Conservation (phyloP, 2,888 invertebrate genomes). For the Operophtera brumata region DNA sequence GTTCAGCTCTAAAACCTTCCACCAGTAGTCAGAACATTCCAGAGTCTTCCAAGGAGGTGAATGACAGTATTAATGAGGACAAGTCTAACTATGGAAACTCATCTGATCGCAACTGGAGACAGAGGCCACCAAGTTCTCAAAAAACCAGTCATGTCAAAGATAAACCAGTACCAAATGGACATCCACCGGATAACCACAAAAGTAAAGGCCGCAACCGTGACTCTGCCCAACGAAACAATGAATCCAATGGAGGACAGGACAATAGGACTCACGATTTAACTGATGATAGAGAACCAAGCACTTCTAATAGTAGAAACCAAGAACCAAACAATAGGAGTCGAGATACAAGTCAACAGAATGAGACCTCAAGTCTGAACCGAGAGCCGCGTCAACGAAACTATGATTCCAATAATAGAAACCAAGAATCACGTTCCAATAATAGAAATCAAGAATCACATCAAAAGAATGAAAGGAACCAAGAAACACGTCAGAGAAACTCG, state of each 20-base stretch:
- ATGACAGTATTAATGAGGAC: constrained; percentile 37
- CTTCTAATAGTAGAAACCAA: constrained; percentile 28
- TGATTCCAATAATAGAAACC: constrained; percentile 29
- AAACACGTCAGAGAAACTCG: constrained; percentile 10
- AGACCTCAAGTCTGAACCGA: constrained; percentile 25
- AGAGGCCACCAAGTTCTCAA: constrained; percentile 52
- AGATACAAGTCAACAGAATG: constrained; percentile 30
- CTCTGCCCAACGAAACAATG: constrained; percentile 38
- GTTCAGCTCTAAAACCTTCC: constrained; percentile 42
- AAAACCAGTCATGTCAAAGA: constrained; percentile 36
- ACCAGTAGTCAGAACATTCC: constrained; percentile 47
- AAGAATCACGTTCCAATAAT: constrained; percentile 3
- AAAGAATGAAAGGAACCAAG: background rate
- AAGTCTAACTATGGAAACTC: constrained; percentile 47
- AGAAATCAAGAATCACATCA: constrained; percentile 25
- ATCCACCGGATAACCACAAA: constrained; percentile 43
- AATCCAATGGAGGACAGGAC: constrained; percentile 32
- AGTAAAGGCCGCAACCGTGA: constrained; percentile 44
- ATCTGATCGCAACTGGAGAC: constrained; percentile 66
- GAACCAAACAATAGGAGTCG: constrained; percentile 32
- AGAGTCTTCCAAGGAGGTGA: constrained; percentile 42
- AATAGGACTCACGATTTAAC: constrained; percentile 22
- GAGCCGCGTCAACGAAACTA: constrained; percentile 17
- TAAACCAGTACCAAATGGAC: constrained; percentile 35
- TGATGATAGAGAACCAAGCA: constrained; percentile 7